A percentile compares a stretch with the other conserved stretches of the same genome.
Conservation (phyloP, 2,113 vertebrate species). For the Menidia beryllina region DNA sequence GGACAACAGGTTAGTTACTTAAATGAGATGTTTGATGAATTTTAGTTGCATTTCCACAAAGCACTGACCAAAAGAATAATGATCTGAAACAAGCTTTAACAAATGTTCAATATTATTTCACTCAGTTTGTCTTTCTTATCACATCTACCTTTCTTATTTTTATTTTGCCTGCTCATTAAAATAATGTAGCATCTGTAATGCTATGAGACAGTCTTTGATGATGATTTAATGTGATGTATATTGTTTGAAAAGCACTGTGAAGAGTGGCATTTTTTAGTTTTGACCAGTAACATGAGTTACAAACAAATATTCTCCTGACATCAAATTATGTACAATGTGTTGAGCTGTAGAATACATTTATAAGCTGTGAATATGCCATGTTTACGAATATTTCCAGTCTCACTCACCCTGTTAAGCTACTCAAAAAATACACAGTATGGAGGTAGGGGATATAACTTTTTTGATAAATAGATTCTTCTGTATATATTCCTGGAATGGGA, state of each 20-base stretch:
- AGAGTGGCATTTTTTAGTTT: slow-evolving; percentile 9
- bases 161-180: slow-evolving; percentile 14
- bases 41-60: slow-evolving; percentile 6
- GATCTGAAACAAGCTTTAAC: background rate
- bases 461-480: background rate
- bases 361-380: slow-evolving; percentile 29
- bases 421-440: too few species aligned
- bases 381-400: too few species aligned
- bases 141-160: slow-evolving; percentile 24
- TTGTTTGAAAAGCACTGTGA: slow-evolving; percentile 20
- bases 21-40: slow-evolving; percentile 64
- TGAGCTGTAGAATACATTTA: slow-evolving; percentile 9
- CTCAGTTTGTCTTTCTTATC: background rate
- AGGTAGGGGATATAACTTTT: too few species aligned
- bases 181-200: slow-evolving; percentile 9
- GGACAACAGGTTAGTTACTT: slow-evolving; percentile 15
- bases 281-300: slow-evolving; percentile 21
- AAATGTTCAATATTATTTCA: slow-evolving; percentile 11
- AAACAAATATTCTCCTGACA: slow-evolving; percentile 2
- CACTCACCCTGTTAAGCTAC: too few species aligned
- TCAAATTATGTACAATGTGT: slow-evolving; percentile 11
- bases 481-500: background rate
- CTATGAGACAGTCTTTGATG: slow-evolving; percentile 2
- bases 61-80: background rate
- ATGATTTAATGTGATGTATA: slow-evolving; percentile 3